A percentile compares a stretch with the other conserved stretches of the same genome.
Conservation (phyloP, 2,888 invertebrate species). For the Mechanitis mazaeus region DNA sequence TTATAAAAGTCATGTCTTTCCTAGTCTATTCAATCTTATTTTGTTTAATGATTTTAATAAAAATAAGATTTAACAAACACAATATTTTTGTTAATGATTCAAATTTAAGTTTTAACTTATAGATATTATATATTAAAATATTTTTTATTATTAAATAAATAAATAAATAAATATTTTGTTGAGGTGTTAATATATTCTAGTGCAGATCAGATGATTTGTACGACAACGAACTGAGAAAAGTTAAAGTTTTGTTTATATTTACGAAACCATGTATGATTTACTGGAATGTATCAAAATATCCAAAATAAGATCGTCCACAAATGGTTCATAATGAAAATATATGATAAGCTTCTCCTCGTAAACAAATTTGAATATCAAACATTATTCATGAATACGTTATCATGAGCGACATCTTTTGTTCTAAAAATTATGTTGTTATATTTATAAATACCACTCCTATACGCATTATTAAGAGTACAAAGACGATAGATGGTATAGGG, state of each 20-base stretch:
- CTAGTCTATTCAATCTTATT: neutral
- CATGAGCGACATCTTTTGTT: conserved; percentile 53
- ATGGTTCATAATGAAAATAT: conserved; percentile 70
- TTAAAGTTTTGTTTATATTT: conserved; percentile 11
- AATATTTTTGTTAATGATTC: too few species aligned
- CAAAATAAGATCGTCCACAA: conserved; percentile 60
- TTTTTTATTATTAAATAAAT: too few species aligned
- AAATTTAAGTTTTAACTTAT: too few species aligned
- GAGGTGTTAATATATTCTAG: neutral
- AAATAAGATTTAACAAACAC: too few species aligned
- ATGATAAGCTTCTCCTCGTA: conserved; percentile 49
- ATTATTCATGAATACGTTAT: conserved; percentile 68
- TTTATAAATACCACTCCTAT: conserved; percentile 46
- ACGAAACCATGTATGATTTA: conserved; percentile 50
- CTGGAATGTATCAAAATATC: conserved; percentile 49
- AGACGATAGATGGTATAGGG: conserved; percentile 17
- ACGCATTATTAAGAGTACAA: conserved; percentile 31
- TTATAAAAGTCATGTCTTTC: neutral
- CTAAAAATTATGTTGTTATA: conserved; percentile 54
- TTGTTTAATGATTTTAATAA: too few species aligned
- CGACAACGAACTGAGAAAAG: too few species aligned
- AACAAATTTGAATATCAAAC: conserved; percentile 57
- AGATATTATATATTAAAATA: too few species aligned
- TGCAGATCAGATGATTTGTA: neutral
- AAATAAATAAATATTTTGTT: neutral